These are phyloP conservation scores for Caenorhabditis elegans DNA, from an alignment of 1,140 invertebrate species.

Conservation along the genomic window DNA sequence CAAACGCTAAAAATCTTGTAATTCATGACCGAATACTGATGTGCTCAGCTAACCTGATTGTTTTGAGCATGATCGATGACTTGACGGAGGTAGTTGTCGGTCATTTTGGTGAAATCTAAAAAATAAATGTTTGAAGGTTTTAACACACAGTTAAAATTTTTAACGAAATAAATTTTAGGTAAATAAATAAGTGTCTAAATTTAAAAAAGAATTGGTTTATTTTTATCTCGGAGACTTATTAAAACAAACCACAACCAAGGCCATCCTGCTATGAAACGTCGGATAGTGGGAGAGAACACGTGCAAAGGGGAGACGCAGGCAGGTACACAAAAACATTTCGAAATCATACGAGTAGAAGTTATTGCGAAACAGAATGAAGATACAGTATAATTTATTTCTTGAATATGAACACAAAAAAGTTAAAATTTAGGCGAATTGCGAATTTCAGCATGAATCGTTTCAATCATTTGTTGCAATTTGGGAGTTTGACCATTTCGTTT, in stretches of 20 bases:
- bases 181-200: too few relatives aligned
- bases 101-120: background rate
- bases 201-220: too few relatives aligned
- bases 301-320: background rate
- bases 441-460: constrained; percentile 19
- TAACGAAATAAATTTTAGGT: too few relatives aligned
- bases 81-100: background rate
- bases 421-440: constrained; percentile 6
- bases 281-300: background rate
- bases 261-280: background rate
- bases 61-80: background rate
- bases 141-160: too few relatives aligned
- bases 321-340: background rate
- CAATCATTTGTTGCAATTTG: constrained; percentile 11
- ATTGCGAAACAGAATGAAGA: background rate
- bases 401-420: background rate
- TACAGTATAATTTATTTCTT: background rate
- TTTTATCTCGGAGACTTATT: too few relatives aligned
- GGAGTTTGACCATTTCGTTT: background rate
- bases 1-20: background rate
- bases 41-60: background rate
- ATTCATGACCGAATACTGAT: background rate
- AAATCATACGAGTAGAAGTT: background rate
- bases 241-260: background rate
- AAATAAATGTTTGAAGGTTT: background rate